Conservation (phyloP, 1,140 invertebrate genomes). For the Drosophila tsacasi region DNA sequence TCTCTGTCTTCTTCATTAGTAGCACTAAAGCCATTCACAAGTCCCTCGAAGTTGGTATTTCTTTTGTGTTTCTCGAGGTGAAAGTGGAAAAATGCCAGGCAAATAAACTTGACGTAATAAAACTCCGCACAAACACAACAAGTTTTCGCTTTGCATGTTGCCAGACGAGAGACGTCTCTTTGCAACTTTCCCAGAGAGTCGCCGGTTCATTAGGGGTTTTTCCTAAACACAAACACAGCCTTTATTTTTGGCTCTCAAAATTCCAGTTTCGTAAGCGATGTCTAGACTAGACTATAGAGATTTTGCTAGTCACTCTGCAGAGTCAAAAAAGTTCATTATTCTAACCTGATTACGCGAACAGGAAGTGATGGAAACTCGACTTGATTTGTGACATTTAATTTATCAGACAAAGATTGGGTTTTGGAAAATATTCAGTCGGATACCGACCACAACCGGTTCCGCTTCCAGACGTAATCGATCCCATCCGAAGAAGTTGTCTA, state of each 20-base stretch:
- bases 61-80: constrained; percentile 51
- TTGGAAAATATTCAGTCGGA: constrained; percentile 37
- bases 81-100: constrained; percentile 72
- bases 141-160: constrained; percentile 57
- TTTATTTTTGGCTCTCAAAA: constrained; percentile 17
- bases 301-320: background rate
- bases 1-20: constrained; percentile 8
- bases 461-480: constrained; percentile 58
- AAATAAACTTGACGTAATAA: constrained; percentile 76
- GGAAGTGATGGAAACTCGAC: constrained; percentile 50
- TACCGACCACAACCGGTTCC: constrained; percentile 45
- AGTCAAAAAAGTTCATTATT: constrained; percentile 33
- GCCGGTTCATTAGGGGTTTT: constrained; percentile 37
- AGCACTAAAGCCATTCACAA: constrained; percentile 7
- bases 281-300: constrained; percentile 25
- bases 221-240: background rate
- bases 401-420: constrained; percentile 11
- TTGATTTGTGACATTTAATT: constrained; percentile 65
- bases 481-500: constrained; percentile 36
- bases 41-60: constrained; percentile 24
- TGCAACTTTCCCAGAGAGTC: constrained; percentile 54
- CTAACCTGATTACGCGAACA: constrained; percentile 35
- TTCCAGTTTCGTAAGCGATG: constrained; percentile 41
- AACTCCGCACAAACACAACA: constrained; percentile 46
- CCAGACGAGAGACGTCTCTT: constrained; percentile 9